Evolutionary conservation across 2,888 invertebrate genomes (phyloP).

Genomic region (Hololepta plana): DNA sequence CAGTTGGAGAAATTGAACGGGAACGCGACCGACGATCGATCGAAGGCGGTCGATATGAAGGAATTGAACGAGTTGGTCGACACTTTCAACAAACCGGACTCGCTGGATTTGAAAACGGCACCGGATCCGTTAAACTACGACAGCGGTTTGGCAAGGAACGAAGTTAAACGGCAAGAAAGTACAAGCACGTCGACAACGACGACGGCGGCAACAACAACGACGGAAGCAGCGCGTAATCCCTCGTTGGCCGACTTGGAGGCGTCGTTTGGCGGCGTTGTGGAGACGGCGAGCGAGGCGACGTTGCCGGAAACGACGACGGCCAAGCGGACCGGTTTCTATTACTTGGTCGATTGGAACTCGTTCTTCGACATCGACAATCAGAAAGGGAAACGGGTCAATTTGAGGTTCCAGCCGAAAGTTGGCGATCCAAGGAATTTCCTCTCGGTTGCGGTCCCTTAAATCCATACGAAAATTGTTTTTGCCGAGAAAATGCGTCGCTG

Average conservation of each 20-base stretch:
- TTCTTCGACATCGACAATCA: slow-evolving; percentile 70
- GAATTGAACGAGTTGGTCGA: slow-evolving; percentile 20
- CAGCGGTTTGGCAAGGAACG: slow-evolving; percentile 25
- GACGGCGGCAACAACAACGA: slow-evolving; percentile 9
- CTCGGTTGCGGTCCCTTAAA: slow-evolving; percentile 55
- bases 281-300: slow-evolving; percentile 29
- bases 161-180: slow-evolving; percentile 31
- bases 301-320: slow-evolving; percentile 40
- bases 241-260: slow-evolving; percentile 51
- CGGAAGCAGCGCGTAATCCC: slow-evolving; percentile 24
- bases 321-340: slow-evolving; percentile 62
- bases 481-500: too few species aligned
- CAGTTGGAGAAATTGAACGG: slow-evolving; percentile 25
- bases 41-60: slow-evolving; percentile 24
- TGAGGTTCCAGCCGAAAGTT: slow-evolving; percentile 62
- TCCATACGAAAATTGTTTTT: too few species aligned
- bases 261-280: slow-evolving; percentile 52
- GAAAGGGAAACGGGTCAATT: slow-evolving; percentile 50
- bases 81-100: slow-evolving; percentile 17
- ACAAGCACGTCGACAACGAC: slow-evolving; percentile 11
- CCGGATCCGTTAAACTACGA: slow-evolving; percentile 27
- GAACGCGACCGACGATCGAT: slow-evolving; percentile 25
- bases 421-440: slow-evolving; percentile 66
- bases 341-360: slow-evolving; percentile 72
- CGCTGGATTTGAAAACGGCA: slow-evolving; percentile 18